phyloP scores from a whole-genome alignment of 2,797 vertebrate species.

The Halcyon badia region DNA sequence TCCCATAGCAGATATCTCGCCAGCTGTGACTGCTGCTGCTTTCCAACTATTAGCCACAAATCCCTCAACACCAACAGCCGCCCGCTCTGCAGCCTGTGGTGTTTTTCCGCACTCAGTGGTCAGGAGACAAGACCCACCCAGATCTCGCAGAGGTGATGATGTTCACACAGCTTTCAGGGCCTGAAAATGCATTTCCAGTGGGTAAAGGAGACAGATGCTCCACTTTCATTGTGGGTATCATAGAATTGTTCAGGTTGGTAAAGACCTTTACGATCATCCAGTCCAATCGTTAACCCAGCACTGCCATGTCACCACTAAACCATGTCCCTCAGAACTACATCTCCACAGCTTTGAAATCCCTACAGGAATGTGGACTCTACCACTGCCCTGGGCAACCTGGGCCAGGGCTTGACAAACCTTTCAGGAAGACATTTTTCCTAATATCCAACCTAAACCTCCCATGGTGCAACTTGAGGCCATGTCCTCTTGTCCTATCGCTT shows the following conservation, averaged over 20 bases:
- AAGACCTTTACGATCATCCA: not conserved
- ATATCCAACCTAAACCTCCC: not conserved
- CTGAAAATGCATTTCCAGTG: not conserved
- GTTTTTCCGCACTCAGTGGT: not conserved
- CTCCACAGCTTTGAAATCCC: not conserved
- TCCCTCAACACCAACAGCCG: not conserved
- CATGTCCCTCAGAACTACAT: not conserved
- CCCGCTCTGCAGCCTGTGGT: fast-evolving
- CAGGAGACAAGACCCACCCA: not conserved
- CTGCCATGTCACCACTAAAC: not conserved
- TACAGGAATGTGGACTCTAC: not conserved
- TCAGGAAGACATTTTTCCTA: not conserved
- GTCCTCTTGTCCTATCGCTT: not conserved
- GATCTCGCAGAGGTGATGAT: not conserved
- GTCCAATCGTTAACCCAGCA: not conserved
- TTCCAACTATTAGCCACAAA: not conserved
- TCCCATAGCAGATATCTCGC: not conserved
- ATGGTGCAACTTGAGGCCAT: not conserved
- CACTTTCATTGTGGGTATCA: not conserved
- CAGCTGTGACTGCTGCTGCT: not conserved
- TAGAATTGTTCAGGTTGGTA: not conserved
- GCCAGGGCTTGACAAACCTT: not conserved
- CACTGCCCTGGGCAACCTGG: not conserved
- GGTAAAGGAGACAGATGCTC: not conserved
- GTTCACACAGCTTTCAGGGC: fast-evolving